These are phyloP conservation scores for Carposina sasakii DNA, from an alignment of 1,140 invertebrate species.

Conservation along the genomic window DNA sequence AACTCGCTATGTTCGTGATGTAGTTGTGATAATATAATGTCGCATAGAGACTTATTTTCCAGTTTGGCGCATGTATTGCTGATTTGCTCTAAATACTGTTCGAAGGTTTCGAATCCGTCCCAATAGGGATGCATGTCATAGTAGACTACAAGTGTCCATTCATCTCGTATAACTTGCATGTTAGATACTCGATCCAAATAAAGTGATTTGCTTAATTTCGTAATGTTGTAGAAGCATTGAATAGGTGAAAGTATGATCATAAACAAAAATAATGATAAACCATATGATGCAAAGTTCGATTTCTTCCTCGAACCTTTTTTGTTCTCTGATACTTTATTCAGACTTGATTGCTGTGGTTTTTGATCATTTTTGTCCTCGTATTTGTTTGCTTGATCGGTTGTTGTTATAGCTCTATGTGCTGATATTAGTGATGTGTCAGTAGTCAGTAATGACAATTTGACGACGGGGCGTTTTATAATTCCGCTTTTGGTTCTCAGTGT, in stretches of 20 bases:
- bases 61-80: neutral
- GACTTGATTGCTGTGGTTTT: neutral
- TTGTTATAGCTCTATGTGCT: too few species aligned
- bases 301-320: too few species aligned
- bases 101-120: constrained; percentile 6
- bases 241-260: neutral
- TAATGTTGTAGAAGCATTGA: neutral
- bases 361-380: neutral
- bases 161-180: constrained; percentile 21
- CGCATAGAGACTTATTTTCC: constrained; percentile 5
- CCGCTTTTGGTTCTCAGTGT: constrained; percentile 27
- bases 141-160: constrained; percentile 26
- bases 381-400: neutral
- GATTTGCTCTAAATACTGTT: constrained; percentile 7
- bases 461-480: constrained; percentile 11
- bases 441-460: constrained; percentile 5
- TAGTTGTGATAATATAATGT: constrained; percentile 15
- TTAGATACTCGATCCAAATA: constrained; percentile 22
- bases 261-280: neutral
- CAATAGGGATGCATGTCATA: constrained; percentile 26
- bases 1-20: constrained; percentile 18
- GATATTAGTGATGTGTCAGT: too few species aligned
- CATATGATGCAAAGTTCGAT: neutral
- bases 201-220: neutral
- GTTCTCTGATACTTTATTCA: neutral